Percentiles rank a stretch among this genome's conserved stretches.
These are phyloP conservation scores for Peromyscus melanophrys DNA, from an alignment of 2,797 vertebrate species.

Conservation along the genomic window DNA sequence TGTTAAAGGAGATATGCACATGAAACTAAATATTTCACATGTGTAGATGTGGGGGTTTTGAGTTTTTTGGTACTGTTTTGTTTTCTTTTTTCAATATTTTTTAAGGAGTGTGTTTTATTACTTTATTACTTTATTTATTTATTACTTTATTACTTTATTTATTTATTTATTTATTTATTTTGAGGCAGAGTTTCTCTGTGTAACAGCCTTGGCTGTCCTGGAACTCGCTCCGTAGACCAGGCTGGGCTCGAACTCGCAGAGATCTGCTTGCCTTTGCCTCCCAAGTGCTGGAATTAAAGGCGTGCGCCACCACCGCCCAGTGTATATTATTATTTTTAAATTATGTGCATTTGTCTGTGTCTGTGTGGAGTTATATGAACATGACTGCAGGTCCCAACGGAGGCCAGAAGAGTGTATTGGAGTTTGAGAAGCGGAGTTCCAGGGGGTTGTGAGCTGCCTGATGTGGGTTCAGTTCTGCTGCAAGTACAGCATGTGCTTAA, in stretches of 20 bases:
- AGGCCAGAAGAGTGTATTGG: not conserved
- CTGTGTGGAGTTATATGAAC: not conserved
- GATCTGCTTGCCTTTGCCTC: not conserved
- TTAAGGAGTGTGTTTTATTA: not conserved
- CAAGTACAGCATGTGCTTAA: not conserved
- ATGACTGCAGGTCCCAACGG: too few relatives aligned
- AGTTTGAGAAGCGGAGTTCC: too few relatives aligned
- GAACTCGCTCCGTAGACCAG: not conserved
- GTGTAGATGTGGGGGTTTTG: not conserved
- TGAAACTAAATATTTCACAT: slow-evolving; percentile 26
- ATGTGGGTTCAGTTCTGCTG: too few relatives aligned
- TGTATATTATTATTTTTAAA: not conserved
- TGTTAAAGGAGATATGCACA: not conserved
- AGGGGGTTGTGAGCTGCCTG: not conserved
- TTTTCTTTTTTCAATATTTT: not conserved
- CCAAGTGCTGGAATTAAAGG: not conserved
- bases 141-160: not conserved
- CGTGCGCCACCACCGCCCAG: accelerated
- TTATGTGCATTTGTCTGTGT: not conserved
- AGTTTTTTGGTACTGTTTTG: not conserved
- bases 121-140: too few relatives aligned
- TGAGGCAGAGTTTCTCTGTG: not conserved
- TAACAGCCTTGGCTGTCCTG: not conserved
- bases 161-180: not conserved
- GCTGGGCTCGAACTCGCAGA: not conserved